These are phyloP conservation scores for Iselma pallidipennis DNA, from an alignment of 2,888 invertebrate species.

Conservation along the genomic window DNA sequence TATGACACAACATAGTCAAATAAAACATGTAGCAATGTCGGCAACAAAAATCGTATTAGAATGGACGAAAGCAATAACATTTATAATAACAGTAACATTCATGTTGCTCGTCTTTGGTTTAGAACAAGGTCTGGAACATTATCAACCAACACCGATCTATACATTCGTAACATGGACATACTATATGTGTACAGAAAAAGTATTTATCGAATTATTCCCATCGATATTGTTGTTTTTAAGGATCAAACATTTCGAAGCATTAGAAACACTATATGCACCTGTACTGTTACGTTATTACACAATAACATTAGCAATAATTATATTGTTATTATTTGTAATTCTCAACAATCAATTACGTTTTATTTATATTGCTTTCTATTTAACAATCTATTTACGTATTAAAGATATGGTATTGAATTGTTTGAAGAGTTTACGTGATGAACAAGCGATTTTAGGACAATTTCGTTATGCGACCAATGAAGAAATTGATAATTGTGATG, in stretches of 20 bases:
- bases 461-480: slow-evolving; percentile 68
- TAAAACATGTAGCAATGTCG: slow-evolving; percentile 79
- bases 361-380: slow-evolving; percentile 63
- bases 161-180: slow-evolving; percentile 69
- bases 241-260: slow-evolving; percentile 68
- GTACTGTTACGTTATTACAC: slow-evolving; percentile 66
- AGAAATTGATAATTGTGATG: slow-evolving; percentile 71
- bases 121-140: slow-evolving; percentile 75
- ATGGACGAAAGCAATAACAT: slow-evolving; percentile 81
- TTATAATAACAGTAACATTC: slow-evolving; percentile 76
- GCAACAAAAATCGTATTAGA: slow-evolving; percentile 80
- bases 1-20: slow-evolving; percentile 68
- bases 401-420: slow-evolving; percentile 66
- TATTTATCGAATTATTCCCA: slow-evolving; percentile 70
- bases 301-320: slow-evolving; percentile 60
- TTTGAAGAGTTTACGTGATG: slow-evolving; percentile 60
- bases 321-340: slow-evolving; percentile 61
- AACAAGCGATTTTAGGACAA: slow-evolving; percentile 64
- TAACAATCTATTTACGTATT: slow-evolving; percentile 68
- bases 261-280: slow-evolving; percentile 72
- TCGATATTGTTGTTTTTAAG: slow-evolving; percentile 62
- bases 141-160: slow-evolving; percentile 70
- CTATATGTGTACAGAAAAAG: slow-evolving; percentile 73
- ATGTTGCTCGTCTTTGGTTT: slow-evolving; percentile 74
- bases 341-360: slow-evolving; percentile 64